Conservation (phyloP, 2,888 invertebrate genomes). For the Rotaria magnacalcarata region DNA sequence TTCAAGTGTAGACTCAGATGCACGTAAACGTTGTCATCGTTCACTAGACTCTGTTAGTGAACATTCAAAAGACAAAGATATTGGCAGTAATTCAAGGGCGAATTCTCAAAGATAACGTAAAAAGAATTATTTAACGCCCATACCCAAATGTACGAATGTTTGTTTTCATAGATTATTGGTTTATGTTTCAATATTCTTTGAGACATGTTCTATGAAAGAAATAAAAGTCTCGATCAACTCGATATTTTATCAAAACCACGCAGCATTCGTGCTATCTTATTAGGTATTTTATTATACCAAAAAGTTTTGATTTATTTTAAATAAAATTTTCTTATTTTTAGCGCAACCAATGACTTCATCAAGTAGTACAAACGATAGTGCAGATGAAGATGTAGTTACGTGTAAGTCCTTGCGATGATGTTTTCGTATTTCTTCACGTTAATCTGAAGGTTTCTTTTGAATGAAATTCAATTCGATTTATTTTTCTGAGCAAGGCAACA, state of each 20-base stretch:
- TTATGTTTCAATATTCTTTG: background rate
- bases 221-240: slow-evolving; percentile 44
- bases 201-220: slow-evolving; percentile 44
- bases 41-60: background rate
- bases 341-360: slow-evolving; percentile 48
- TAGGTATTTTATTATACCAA: background rate
- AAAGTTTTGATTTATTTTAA: background rate
- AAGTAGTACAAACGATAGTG: slow-evolving; percentile 48
- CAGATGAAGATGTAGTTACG: slow-evolving; percentile 31
- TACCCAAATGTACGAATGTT: too few relatives aligned
- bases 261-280: slow-evolving; percentile 40
- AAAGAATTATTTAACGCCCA: too few relatives aligned
- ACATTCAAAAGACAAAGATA: background rate
- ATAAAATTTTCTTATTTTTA: slow-evolving; percentile 8
- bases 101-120: background rate
- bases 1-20: background rate
- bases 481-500: background rate
- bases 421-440: background rate
- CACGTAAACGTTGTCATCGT: background rate
- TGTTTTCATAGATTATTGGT: background rate
- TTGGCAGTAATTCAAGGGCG: background rate
- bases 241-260: slow-evolving; percentile 47
- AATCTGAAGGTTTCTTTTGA: background rate
- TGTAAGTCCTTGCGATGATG: background rate
- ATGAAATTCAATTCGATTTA: background rate